These are phyloP conservation scores for Stomatorhinus ivindoensis DNA, from an alignment of 2,113 vertebrate species.

Conservation along the genomic window DNA sequence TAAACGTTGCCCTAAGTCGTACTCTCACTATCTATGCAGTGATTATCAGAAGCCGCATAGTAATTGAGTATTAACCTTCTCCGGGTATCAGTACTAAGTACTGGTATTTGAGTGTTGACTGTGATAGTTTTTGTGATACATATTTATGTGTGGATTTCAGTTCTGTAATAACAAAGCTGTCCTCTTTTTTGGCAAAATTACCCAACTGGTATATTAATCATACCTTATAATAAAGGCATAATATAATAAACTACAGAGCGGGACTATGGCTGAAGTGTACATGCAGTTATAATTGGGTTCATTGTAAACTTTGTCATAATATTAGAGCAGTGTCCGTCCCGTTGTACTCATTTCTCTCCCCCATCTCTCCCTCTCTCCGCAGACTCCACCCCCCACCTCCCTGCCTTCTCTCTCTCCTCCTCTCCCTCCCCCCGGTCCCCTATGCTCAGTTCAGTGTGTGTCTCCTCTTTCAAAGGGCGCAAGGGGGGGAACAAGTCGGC, in stretches of 20 bases:
- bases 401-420: conserved; percentile 24
- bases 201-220: background rate
- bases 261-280: background rate
- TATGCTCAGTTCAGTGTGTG: conserved; percentile 88
- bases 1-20: background rate
- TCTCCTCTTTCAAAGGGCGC: conserved; percentile 85
- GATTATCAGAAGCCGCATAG: background rate
- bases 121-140: background rate
- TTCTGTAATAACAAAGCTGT: background rate
- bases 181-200: background rate
- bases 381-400: conserved; percentile 34
- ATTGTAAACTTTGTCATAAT: conserved; percentile 1
- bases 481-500: conserved; percentile 86
- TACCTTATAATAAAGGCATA: background rate
- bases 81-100: background rate
- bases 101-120: background rate
- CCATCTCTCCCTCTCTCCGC: conserved; percentile 18
- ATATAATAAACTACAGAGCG: background rate
- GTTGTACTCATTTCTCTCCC: background rate
- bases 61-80: background rate
- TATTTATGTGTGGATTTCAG: background rate
- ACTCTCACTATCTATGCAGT: background rate
- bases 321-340: background rate
- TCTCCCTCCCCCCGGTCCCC: conserved; percentile 37
- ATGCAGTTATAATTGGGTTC: background rate